These are phyloP conservation scores for Pristionchus japonicus DNA, from an alignment of 2,888 invertebrate species.

Conservation along the genomic window DNA sequence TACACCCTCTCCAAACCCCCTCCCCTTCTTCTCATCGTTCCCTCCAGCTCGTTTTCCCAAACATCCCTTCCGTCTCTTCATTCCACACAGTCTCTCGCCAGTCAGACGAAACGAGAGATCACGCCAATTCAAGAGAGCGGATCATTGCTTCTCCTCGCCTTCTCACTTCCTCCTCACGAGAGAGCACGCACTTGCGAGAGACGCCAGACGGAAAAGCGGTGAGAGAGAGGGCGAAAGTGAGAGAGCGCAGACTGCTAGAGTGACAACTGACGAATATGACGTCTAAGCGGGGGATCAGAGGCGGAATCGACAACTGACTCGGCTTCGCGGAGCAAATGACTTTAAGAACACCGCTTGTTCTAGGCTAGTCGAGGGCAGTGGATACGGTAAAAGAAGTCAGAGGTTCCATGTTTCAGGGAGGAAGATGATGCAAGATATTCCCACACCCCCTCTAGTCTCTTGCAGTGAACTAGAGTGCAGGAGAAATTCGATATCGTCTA, in stretches of 20 bases:
- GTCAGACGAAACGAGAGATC: background rate
- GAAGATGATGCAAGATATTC: background rate
- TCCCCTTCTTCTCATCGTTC: background rate
- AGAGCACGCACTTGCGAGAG: background rate
- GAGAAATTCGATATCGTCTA: background rate
- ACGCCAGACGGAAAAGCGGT: background rate
- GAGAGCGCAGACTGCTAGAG: background rate
- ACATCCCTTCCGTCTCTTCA: background rate
- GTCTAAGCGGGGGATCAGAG: background rate
- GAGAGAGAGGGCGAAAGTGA: background rate
- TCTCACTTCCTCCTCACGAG: background rate
- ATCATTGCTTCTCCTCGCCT: background rate
- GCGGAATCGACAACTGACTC: constrained; percentile 17
- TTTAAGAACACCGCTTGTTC: background rate
- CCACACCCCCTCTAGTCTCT: background rate
- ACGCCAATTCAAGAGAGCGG: background rate
- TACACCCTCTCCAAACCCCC: constrained; percentile 14
- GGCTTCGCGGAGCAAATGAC: background rate
- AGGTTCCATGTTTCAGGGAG: background rate
- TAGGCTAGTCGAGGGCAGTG: background rate
- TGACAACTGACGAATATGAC: constrained; percentile 9
- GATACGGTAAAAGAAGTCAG: background rate
- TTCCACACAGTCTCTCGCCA: background rate
- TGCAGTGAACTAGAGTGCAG: background rate
- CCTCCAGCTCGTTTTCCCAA: background rate